Evolutionary conservation across 2,888 invertebrate species (phyloP).

Genomic region (Metopia argyrocephala): DNA sequence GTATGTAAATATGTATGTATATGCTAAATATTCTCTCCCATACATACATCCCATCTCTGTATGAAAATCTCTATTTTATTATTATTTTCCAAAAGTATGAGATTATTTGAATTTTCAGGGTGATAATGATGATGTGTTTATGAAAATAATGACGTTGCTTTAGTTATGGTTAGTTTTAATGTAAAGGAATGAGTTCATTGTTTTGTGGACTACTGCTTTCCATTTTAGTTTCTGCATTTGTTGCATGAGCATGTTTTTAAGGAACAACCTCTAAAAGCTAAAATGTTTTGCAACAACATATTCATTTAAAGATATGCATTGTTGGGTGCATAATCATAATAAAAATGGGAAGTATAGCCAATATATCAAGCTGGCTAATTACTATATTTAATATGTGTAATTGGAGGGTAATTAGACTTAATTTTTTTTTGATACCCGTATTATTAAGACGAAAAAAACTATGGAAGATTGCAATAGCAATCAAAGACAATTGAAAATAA

Average conservation of each 20-base stretch:
- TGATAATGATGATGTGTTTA: conserved; percentile 27
- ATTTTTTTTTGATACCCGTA: too few species aligned
- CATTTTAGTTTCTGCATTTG: not conserved
- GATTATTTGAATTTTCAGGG: conserved; percentile 61
- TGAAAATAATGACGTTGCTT: not conserved
- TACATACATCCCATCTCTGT: conserved; percentile 24
- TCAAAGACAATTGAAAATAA: too few species aligned
- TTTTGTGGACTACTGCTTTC: conserved; percentile 48
- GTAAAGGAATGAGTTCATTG: conserved; percentile 54
- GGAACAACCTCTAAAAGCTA: conserved; percentile 48
- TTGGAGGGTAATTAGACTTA: too few species aligned
- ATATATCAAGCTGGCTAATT: not conserved
- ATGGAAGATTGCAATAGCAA: too few species aligned
- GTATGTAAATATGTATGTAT: not conserved
- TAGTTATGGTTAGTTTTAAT: conserved; percentile 4
- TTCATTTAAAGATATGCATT: not conserved
- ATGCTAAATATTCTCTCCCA: conserved; percentile 2
- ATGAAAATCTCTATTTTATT: conserved; percentile 33
- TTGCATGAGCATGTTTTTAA: not conserved
- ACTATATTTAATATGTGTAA: too few species aligned
- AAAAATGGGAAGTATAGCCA: conserved; percentile 33
- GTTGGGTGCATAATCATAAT: conserved; percentile 38
- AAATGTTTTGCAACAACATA: conserved; percentile 15
- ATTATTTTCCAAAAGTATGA: conserved; percentile 41
- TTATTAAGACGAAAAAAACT: too few species aligned